These are phyloP conservation scores for Cylindroiulus punctatus DNA, from an alignment of 2,888 invertebrate species.

Conservation along the genomic window DNA sequence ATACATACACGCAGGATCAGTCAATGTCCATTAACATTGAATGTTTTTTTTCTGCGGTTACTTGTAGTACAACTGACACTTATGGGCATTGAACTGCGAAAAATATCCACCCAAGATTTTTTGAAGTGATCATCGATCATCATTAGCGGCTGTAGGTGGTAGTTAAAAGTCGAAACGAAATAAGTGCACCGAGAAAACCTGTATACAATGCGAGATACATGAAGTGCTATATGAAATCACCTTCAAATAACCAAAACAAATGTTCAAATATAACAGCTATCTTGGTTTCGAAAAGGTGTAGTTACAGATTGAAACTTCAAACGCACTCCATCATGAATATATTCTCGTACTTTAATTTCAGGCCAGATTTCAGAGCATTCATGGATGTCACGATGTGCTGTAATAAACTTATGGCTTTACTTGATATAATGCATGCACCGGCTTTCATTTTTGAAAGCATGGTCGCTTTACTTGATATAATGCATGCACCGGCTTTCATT, in stretches of 20 bases:
- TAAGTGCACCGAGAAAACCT: not conserved
- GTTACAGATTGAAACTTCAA: not conserved
- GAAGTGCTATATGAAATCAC: not conserved
- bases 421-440: not conserved
- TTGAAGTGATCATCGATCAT: conserved; percentile 28
- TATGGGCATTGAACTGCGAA: conserved; percentile 38
- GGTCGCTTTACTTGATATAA: not conserved
- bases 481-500: not conserved
- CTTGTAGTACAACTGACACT: conserved; percentile 19
- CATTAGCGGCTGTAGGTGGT: conserved; percentile 30
- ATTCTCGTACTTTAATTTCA: not conserved
- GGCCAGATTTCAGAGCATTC: not conserved
- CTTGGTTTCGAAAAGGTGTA: not conserved
- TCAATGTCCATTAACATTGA: conserved; percentile 4
- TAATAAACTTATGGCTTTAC: not conserved
- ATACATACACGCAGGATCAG: not conserved
- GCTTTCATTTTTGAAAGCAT: not conserved
- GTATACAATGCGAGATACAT: not conserved
- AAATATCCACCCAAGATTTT: not conserved
- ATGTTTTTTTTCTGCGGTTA: not conserved
- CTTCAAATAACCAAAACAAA: conserved; percentile 16
- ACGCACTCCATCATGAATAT: not conserved
- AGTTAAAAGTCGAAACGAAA: not conserved
- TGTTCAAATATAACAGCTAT: not conserved
- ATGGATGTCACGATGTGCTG: not conserved